A percentile compares a stretch with the other conserved stretches of the same genome.
These are phyloP conservation scores for Capitulum mitella DNA, from an alignment of 2,888 invertebrate species.

Conservation along the genomic window DNA sequence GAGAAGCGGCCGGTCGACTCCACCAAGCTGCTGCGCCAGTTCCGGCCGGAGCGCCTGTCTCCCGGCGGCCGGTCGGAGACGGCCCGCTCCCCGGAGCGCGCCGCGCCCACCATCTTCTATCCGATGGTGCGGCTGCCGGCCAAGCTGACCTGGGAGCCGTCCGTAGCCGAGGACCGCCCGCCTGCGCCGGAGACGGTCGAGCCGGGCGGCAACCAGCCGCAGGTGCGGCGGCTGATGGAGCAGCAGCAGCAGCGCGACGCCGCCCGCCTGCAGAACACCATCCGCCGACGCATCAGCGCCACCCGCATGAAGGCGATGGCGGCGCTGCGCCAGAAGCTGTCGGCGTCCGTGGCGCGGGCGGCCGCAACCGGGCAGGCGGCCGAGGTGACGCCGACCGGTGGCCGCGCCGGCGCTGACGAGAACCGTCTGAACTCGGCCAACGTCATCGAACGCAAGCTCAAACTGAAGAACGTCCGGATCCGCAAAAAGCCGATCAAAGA, in stretches of 20 bases:
- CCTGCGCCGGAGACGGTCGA: neutral
- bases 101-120: neutral
- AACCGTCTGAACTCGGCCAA: neutral
- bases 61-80: neutral
- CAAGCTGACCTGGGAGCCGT: neutral
- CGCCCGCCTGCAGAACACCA: neutral
- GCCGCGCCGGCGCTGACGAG: neutral
- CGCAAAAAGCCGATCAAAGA: neutral
- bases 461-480: neutral
- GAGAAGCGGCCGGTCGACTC: neutral
- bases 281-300: neutral
- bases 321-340: neutral
- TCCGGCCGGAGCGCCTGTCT: neutral
- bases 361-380: too few species aligned
- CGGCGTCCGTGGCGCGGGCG: neutral
- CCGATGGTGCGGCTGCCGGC: neutral
- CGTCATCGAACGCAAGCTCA: neutral
- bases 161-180: neutral
- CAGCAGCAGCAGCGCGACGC: neutral
- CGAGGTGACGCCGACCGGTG: neutral
- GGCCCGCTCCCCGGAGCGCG: neutral
- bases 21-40: conserved; percentile 15
- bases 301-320: neutral
- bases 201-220: neutral
- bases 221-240: neutral